Evolutionary conservation across 92 coral and sea anemone genomes (phyloP).

Genomic region (Epizoanthus stellaris): DNA sequence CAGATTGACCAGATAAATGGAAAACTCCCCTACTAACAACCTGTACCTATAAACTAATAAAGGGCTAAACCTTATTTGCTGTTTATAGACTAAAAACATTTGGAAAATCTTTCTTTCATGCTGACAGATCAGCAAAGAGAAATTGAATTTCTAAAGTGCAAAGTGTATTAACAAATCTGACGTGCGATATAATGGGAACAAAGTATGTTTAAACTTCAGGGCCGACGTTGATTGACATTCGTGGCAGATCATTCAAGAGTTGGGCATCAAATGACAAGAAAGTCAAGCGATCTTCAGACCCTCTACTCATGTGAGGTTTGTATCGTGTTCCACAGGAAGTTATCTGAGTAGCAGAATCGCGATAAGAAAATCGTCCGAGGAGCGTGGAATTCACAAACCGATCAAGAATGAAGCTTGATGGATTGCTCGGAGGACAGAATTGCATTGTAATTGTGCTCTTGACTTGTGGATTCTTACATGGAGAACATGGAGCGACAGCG

Average conservation of each 20-base stretch:
- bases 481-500: neutral
- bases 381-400: neutral
- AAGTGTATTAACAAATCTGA: neutral
- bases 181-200: neutral
- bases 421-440: neutral
- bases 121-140: neutral
- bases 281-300: slow-evolving; percentile 24
- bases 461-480: neutral
- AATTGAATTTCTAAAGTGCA: neutral
- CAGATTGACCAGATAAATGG: too few relatives aligned
- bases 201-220: slow-evolving; percentile 1
- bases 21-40: too few relatives aligned
- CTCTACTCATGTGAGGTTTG: neutral
- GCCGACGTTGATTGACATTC: slow-evolving; percentile 19
- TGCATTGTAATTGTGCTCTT: neutral
- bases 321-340: slow-evolving; percentile 24
- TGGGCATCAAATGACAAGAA: slow-evolving; percentile 21
- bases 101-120: too few relatives aligned
- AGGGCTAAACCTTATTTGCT: too few relatives aligned
- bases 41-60: too few relatives aligned
- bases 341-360: neutral
- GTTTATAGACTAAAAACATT: too few relatives aligned
- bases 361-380: slow-evolving; percentile 1
- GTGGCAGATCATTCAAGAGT: slow-evolving; percentile 17
- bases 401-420: neutral